These are phyloP conservation scores for Eupelmus urozonus DNA, from an alignment of 2,888 invertebrate genomes.

Conservation along the genomic window DNA sequence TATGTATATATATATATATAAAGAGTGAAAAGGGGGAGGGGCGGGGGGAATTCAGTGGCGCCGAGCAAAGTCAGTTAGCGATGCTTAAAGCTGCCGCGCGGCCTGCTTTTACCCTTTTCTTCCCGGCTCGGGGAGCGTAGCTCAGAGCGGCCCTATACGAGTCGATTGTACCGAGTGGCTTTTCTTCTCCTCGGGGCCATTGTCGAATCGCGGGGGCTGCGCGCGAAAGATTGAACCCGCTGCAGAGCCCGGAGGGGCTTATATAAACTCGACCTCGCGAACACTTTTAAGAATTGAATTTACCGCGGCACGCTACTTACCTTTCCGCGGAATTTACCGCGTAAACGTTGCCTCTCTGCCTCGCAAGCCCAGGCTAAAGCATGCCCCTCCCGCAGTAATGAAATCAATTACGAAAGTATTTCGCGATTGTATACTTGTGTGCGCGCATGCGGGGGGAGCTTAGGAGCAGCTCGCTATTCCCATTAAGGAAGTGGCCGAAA, in stretches of 20 bases:
- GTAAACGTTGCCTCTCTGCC: too few relatives aligned
- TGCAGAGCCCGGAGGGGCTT: slow-evolving; percentile 3
- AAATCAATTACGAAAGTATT: slow-evolving; percentile 33
- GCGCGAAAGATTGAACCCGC: too few relatives aligned
- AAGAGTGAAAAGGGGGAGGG: too few relatives aligned
- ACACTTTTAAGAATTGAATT: too few relatives aligned
- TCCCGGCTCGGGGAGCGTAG: too few relatives aligned
- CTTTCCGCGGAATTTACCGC: neutral
- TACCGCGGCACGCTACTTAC: too few relatives aligned
- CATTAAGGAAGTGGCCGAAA: slow-evolving; percentile 42
- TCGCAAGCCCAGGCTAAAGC: too few relatives aligned
- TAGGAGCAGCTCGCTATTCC: neutral
- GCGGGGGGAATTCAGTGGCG: too few relatives aligned
- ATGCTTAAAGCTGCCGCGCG: neutral
- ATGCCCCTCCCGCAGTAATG: too few relatives aligned
- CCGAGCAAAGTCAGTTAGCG: neutral
- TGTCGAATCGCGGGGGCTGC: too few relatives aligned
- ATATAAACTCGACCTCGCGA: neutral
- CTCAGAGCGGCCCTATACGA: neutral
- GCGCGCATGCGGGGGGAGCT: neutral
- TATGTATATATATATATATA: neutral
- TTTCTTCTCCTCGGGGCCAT: slow-evolving; percentile 11
- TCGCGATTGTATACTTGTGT: slow-evolving; percentile 1
- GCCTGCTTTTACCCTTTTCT: too few relatives aligned
- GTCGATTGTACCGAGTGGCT: neutral